Evolutionary conservation across 2,797 vertebrate genomes (phyloP).

Genomic region (Agapornis canus): DNA sequence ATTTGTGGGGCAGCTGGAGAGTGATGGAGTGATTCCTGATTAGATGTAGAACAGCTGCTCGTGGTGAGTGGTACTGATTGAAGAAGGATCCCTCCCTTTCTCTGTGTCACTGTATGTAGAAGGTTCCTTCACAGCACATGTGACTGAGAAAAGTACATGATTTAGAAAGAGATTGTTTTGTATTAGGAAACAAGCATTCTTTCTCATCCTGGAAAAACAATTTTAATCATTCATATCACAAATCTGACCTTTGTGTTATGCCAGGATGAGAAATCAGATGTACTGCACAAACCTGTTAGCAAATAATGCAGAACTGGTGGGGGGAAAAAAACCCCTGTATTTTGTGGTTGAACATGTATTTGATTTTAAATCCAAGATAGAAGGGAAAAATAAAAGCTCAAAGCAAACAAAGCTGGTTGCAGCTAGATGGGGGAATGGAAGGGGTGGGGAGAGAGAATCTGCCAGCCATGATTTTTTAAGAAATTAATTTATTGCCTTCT

Average conservation of each 20-base stretch:
- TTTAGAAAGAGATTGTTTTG: background rate
- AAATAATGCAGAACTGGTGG: background rate
- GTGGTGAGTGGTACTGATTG: background rate
- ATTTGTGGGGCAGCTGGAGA: background rate
- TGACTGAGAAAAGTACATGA: background rate
- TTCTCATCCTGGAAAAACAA: background rate
- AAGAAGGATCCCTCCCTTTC: background rate
- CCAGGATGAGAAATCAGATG: background rate
- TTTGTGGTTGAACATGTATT: background rate
- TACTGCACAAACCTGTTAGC: background rate
- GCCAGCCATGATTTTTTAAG: accelerated
- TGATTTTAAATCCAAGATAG: background rate
- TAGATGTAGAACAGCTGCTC: background rate
- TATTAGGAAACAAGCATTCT: background rate
- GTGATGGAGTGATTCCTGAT: background rate
- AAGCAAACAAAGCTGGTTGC: background rate
- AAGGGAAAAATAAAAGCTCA: background rate
- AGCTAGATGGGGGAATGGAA: background rate
- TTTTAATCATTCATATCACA: background rate
- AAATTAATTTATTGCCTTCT: background rate
- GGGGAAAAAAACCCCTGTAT: background rate
- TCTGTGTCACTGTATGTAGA: background rate
- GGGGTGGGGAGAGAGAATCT: background rate
- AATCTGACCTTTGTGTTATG: background rate
- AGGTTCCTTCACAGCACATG: background rate